These are phyloP conservation scores for Vesta saturnalis DNA, from an alignment of 2,888 invertebrate genomes.

Conservation along the genomic window DNA sequence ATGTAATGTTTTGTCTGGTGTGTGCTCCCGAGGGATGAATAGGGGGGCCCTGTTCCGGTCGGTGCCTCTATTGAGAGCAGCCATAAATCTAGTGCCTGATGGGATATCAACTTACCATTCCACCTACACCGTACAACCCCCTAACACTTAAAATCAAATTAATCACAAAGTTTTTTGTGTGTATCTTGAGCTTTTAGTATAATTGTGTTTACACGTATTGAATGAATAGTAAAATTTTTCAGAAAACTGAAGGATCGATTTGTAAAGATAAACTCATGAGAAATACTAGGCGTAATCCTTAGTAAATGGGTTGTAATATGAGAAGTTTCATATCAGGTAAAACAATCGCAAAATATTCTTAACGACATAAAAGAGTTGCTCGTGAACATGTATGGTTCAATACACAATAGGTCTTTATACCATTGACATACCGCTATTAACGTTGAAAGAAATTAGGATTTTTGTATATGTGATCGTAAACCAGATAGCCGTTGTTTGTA, in stretches of 20 bases:
- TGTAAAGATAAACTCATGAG: constrained; percentile 42
- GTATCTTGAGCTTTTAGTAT: neutral
- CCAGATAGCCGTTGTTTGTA: constrained; percentile 15
- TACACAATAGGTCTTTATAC: constrained; percentile 34
- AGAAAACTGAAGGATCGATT: constrained; percentile 33
- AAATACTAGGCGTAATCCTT: constrained; percentile 44
- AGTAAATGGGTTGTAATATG: constrained; percentile 50
- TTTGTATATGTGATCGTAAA: constrained; percentile 7
- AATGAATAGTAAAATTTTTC: constrained; percentile 40
- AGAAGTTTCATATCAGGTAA: constrained; percentile 52
- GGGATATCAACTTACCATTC: constrained; percentile 28
- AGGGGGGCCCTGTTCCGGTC: constrained; percentile 55
- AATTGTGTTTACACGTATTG: too few species aligned
- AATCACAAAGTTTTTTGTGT: constrained; percentile 11
- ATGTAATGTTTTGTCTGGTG: constrained; percentile 60
- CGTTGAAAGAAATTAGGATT: constrained; percentile 21
- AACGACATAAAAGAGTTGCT: constrained; percentile 43
- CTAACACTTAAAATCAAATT: constrained; percentile 28
- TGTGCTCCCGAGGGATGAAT: constrained; percentile 52
- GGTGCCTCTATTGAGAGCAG: constrained; percentile 54
- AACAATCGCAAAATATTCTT: constrained; percentile 48
- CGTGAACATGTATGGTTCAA: constrained; percentile 29
- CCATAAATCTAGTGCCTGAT: constrained; percentile 53
- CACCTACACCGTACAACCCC: constrained; percentile 37
- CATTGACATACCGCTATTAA: constrained; percentile 9